phyloP scores from a whole-genome alignment of 2,113 vertebrate species.

The Oreocharis arfaki region DNA sequence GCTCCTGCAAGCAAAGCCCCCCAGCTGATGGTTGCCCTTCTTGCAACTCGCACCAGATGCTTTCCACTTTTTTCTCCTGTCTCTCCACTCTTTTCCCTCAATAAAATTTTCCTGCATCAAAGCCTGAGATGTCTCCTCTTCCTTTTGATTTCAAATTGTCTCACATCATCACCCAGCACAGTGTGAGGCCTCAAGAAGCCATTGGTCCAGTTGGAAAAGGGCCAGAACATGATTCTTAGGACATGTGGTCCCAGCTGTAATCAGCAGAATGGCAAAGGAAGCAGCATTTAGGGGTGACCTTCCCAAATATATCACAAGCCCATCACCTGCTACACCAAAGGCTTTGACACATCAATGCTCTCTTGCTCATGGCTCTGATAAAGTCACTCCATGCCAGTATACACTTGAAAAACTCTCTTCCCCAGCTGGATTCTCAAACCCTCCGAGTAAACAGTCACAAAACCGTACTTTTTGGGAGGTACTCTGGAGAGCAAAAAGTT shows the following conservation, averaged over 20 bases:
- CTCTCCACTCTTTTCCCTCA: fast-evolving
- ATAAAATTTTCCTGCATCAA: background rate
- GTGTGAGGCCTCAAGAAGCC: background rate
- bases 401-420: background rate
- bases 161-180: too few species aligned
- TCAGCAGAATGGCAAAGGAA: background rate
- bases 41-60: fast-evolving
- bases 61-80: background rate
- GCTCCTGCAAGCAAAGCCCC: background rate
- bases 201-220: background rate
- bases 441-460: background rate
- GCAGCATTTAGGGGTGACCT: fast-evolving
- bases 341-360: background rate
- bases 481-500: too few species aligned
- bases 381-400: too few species aligned
- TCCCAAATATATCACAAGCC: background rate
- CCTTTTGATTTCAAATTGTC: background rate
- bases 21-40: fast-evolving
- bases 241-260: fast-evolving
- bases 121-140: background rate
- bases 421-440: background rate
- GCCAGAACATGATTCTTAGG: fast-evolving
- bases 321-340: too few species aligned
- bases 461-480: background rate
- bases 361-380: background rate